Evolutionary conservation across 2,888 invertebrate genomes (phyloP), one percentile per base, ranked within the genome.

Genomic region (Oithona nana): DNA sequence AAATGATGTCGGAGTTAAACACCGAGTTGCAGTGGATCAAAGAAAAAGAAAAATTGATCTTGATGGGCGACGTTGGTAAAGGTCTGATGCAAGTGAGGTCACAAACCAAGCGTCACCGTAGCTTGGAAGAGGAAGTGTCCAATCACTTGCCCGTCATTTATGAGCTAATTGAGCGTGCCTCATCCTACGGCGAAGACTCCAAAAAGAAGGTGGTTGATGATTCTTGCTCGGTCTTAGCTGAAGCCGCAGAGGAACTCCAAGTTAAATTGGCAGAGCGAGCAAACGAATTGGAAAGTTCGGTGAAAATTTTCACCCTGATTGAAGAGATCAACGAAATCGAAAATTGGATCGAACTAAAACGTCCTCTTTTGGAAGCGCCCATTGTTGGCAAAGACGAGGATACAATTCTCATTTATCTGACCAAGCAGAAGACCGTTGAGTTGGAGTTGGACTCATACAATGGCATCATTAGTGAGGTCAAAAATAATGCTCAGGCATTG

Each of bases 1-100:
- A 94, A 72, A 93, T 94, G 73, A 84, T 85, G 1, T 92, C 94
- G 69, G 93, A 94, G 70, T 80, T 94, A 56, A 86, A 89, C 57
- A 84, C 86, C 1, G 95, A 98, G 72, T 77, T 90, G 68, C 90
- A 88, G 71, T 98, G 97, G 97, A 86, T 97, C 66, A 82, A 83
- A 49, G 95, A 95, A 73, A 88, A 92, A 65, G 73, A 83, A 67
- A 86, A 88, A 0, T 79, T 84, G 0, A 92, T 89, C 0, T 78
- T 82, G 0, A 84, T 88, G 0, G 81, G 81, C 20, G 64, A 64
- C 26, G 50, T 64, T 60, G 13, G 59, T 28, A 13, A 3, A 1
- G 26, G 62, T 3, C 58, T 55, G 28, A 13, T 31, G 16, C 49
- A 93, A 69, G 92, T 93, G 0, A 90, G 94, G 72, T 88, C 86